A percentile compares a stretch with the other conserved stretches of the same genome.
Conservation (phyloP, 2,113 vertebrate species). For the Tupaia chinensis region DNA sequence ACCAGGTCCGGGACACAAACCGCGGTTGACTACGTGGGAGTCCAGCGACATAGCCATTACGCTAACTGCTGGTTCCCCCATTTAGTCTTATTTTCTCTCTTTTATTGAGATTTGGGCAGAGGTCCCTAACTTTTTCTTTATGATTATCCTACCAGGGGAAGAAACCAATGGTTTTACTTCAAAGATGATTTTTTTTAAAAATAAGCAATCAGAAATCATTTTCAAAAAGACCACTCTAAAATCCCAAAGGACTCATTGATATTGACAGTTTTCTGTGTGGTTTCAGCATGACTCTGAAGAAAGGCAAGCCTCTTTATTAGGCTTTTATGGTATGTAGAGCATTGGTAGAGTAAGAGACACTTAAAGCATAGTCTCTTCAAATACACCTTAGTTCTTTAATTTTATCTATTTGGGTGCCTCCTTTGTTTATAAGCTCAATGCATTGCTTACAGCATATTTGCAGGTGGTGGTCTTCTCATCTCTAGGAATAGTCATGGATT, state of each 20-base stretch:
- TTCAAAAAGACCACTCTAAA: slow-evolving; percentile 3
- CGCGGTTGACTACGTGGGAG: no score
- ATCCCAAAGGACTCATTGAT: slow-evolving; percentile 24
- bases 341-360: not conserved
- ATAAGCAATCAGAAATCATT: not conserved
- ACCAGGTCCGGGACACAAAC: no score
- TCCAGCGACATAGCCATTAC: no score
- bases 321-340: not conserved
- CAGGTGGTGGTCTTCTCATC: not conserved
- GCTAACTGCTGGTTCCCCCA: no score
- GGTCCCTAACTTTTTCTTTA: not conserved
- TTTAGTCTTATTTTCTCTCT: slow-evolving; percentile 11
- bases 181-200: not conserved
- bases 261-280: not conserved
- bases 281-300: not conserved
- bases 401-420: not conserved
- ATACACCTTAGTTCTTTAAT: not conserved
- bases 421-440: not conserved
- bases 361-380: not conserved
- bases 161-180: slow-evolving; percentile 35
- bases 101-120: not conserved
- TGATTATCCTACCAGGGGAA: not conserved
- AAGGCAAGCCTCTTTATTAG: not conserved
- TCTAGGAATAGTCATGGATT: slow-evolving; percentile 27
- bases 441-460: not conserved